Percentiles rank a stretch among this genome's conserved stretches.
These are phyloP conservation scores for Drosophila pruinosa DNA, from an alignment of 1,140 invertebrate species.

Conservation along the genomic window DNA sequence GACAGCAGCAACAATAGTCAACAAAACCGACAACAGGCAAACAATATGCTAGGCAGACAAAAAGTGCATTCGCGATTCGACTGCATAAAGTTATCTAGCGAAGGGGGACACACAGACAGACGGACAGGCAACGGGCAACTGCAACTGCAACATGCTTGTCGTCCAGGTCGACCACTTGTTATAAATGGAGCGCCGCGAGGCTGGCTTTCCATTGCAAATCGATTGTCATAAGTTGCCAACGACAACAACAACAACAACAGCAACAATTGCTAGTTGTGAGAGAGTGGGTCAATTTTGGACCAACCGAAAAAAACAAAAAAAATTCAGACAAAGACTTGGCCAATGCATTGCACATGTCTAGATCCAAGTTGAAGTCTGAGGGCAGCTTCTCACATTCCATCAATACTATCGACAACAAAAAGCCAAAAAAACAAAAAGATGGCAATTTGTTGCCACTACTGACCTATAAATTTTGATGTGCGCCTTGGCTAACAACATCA, in stretches of 20 bases:
- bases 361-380: constrained; percentile 28
- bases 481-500: constrained; percentile 54
- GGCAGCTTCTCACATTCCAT: constrained; percentile 50
- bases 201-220: constrained; percentile 76
- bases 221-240: constrained; percentile 74
- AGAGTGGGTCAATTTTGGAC: constrained; percentile 46
- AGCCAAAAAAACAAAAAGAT: constrained; percentile 35
- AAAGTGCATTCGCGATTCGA: constrained; percentile 27
- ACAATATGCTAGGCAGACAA: constrained; percentile 6
- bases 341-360: constrained; percentile 25
- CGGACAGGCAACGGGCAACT: not conserved
- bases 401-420: constrained; percentile 23
- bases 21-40: not conserved
- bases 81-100: constrained; percentile 29
- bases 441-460: constrained; percentile 82
- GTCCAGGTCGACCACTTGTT: constrained; percentile 56
- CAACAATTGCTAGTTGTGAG: constrained; percentile 2
- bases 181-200: constrained; percentile 73
- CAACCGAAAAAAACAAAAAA: not conserved
- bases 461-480: constrained; percentile 83
- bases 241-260: constrained; percentile 13
- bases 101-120: constrained; percentile 1
- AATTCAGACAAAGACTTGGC: not conserved
- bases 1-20: constrained; percentile 19
- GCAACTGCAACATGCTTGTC: constrained; percentile 25